These are phyloP conservation scores for Drosophila melanica DNA, from an alignment of 1,140 invertebrate species.

Conservation along the genomic window DNA sequence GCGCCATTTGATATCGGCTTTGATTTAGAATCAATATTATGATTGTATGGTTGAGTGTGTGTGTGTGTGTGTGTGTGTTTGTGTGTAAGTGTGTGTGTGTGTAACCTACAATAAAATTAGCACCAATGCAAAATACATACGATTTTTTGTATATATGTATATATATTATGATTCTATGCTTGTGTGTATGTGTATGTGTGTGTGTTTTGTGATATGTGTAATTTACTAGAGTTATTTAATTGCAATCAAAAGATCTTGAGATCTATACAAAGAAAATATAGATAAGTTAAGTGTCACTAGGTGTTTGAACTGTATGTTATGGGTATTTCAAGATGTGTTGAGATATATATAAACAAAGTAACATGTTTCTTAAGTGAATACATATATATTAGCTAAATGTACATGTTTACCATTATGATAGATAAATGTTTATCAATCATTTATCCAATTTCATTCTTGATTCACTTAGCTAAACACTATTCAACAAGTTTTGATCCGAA, in stretches of 20 bases:
- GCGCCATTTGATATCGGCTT: constrained; percentile 53
- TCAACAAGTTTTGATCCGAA: constrained; percentile 63
- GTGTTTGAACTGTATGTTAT: constrained; percentile 12
- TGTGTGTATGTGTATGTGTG: constrained; percentile 17
- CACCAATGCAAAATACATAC: constrained; percentile 74
- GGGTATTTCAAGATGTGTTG: not conserved
- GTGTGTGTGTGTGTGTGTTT: constrained; percentile 2
- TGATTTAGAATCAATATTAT: constrained; percentile 48
- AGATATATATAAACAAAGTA: not conserved
- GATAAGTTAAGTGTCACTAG: not conserved
- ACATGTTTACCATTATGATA: not conserved
- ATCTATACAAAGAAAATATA: not conserved
- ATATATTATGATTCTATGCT: constrained; percentile 5
- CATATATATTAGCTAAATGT: not conserved
- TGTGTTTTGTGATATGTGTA: constrained; percentile 61
- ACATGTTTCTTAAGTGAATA: not conserved
- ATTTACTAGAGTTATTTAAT: constrained; percentile 59
- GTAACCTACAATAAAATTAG: constrained; percentile 75
- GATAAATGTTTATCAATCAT: not conserved
- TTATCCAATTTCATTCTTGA: constrained; percentile 1
- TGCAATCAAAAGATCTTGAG: constrained; percentile 17
- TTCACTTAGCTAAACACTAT: constrained; percentile 65
- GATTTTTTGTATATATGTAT: constrained; percentile 26
- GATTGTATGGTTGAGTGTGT: not conserved
- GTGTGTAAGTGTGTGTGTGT: constrained; percentile 21